Percentiles rank a stretch among this genome's conserved stretches.
Evolutionary conservation across 2,888 invertebrate genomes (phyloP).

Genomic region (Hypercompe scribonia): DNA sequence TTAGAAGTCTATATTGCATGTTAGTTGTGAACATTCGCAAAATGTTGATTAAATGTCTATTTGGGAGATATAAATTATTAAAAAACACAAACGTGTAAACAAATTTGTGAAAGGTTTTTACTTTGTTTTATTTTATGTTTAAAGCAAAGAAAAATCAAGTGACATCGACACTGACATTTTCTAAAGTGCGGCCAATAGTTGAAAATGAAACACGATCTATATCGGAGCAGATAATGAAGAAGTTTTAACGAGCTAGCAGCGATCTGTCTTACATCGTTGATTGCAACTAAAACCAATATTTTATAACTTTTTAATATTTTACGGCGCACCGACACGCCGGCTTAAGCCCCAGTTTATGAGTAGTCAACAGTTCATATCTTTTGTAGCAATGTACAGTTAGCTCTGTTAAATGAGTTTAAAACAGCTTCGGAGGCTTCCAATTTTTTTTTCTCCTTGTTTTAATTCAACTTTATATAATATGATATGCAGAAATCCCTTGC

Average conservation of each 20-base stretch:
- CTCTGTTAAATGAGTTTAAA: slow-evolving; percentile 19
- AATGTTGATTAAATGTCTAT: no score
- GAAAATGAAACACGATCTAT: slow-evolving; percentile 9
- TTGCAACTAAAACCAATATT: slow-evolving; percentile 58
- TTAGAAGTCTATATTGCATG: no score
- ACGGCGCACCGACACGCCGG: slow-evolving; percentile 26
- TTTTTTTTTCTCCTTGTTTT: no score
- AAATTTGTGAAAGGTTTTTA: not conserved
- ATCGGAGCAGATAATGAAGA: slow-evolving; percentile 27
- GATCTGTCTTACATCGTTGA: slow-evolving; percentile 44
- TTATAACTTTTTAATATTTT: slow-evolving; percentile 37
- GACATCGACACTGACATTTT: not conserved
- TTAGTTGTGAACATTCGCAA: no score
- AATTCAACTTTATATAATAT: not conserved
- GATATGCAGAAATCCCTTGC: no score
- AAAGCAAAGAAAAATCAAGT: not conserved
- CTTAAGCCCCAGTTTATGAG: slow-evolving; percentile 42
- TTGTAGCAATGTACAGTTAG: slow-evolving; percentile 18
- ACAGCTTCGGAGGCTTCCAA: slow-evolving; percentile 1
- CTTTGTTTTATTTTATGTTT: no score
- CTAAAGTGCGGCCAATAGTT: slow-evolving; percentile 3
- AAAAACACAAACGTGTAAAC: not conserved
- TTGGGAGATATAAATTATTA: not conserved
- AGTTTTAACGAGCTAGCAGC: slow-evolving; percentile 37
- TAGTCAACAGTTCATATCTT: slow-evolving; percentile 42